Conservation (phyloP, 92 coral and sea anemone species). For the Parazoanthus swiftii region DNA sequence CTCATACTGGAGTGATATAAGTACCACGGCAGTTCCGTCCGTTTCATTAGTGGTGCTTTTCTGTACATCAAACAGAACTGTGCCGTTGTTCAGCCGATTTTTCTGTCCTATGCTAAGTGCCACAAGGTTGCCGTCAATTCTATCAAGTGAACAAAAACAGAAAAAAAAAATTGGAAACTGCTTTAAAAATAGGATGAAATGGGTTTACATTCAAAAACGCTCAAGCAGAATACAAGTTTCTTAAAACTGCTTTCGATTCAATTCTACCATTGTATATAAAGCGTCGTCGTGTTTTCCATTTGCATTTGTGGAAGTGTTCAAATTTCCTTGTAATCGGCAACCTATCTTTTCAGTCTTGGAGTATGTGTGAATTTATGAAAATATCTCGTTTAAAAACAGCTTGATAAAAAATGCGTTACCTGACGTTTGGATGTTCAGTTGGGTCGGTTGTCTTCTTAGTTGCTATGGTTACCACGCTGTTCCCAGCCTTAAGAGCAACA, state of each 20-base stretch:
- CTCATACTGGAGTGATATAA: slow-evolving; percentile 57
- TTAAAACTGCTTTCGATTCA: no score
- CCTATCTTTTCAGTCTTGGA: no score
- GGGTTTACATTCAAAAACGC: no score
- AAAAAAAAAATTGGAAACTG: no score
- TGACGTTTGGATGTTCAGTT: slow-evolving; percentile 47
- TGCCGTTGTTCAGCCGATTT: slow-evolving; percentile 50
- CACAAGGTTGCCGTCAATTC: slow-evolving; percentile 61
- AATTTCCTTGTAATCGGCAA: no score
- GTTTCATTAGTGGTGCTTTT: slow-evolving; percentile 10
- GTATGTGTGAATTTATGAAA: no score
- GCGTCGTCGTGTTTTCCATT: no score
- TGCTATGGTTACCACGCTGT: slow-evolving; percentile 53
- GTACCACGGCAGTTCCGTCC: slow-evolving; percentile 50
- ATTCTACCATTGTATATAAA: no score
- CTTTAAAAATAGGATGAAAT: no score
- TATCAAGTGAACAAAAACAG: not conserved
- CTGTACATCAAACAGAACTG: slow-evolving; percentile 57
- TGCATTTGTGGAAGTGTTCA: no score
- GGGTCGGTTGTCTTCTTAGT: slow-evolving; percentile 26
- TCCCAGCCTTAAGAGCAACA: slow-evolving; percentile 56
- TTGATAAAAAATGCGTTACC: slow-evolving; percentile 25
- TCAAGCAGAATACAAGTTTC: no score
- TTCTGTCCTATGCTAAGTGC: slow-evolving; percentile 46
- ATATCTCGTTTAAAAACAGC: no score